These are phyloP conservation scores for Caenorhabditis briggsae DNA, from an alignment of 1,140 invertebrate species.

Conservation along the genomic window DNA sequence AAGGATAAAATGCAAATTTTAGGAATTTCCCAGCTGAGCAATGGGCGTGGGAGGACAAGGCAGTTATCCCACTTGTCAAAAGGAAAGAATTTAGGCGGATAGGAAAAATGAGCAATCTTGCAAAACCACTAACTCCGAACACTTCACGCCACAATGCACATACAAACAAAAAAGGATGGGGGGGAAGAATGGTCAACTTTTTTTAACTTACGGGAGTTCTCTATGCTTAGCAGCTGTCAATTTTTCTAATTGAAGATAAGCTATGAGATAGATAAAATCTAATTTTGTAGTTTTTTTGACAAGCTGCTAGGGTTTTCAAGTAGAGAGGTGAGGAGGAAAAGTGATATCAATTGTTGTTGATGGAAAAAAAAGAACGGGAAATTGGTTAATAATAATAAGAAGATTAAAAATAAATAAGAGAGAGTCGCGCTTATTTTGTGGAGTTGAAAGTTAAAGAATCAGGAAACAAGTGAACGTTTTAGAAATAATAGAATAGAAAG, in stretches of 20 bases:
- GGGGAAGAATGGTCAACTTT: conserved; percentile 32
- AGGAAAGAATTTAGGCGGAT: conserved; percentile 23
- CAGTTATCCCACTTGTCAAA: conserved; percentile 43
- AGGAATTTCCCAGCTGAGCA: conserved; percentile 28
- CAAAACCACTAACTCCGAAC: conserved; percentile 44
- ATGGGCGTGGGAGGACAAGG: conserved; percentile 19
- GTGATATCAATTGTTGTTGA: conserved; percentile 34
- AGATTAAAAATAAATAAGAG: not conserved
- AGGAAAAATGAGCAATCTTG: conserved; percentile 26
- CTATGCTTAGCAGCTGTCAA: not conserved
- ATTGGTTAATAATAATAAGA: not conserved
- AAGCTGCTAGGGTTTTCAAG: not conserved
- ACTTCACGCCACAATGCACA: conserved; percentile 44
- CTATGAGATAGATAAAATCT: not conserved
- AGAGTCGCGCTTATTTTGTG: not conserved
- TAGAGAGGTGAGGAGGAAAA: not conserved
- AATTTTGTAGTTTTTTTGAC: conserved; percentile 4
- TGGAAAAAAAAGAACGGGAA: not conserved
- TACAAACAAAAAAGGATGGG: not conserved
- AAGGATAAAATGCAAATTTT: too few relatives aligned
- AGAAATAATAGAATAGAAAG: too few relatives aligned
- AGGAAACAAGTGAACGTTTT: not conserved
- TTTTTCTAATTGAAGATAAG: too few relatives aligned
- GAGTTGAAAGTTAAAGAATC: not conserved
- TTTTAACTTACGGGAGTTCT: not conserved